Percentiles rank a stretch among this genome's conserved stretches.
Conservation (phyloP, 2,113 vertebrate species). For the Osmerus mordax region DNA sequence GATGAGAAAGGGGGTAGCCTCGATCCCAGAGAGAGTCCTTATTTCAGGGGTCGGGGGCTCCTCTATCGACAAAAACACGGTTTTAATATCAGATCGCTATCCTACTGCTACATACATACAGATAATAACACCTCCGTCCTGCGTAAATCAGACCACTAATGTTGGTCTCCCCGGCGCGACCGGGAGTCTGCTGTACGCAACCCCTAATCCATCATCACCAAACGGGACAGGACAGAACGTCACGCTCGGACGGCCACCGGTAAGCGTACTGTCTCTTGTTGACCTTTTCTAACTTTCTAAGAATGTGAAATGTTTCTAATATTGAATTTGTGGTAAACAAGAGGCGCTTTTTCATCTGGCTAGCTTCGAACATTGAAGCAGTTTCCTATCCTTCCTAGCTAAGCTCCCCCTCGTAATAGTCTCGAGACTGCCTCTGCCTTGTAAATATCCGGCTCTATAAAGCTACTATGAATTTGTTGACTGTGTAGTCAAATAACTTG, state of each 20-base stretch:
- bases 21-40: slow-evolving; percentile 42
- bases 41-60: slow-evolving; percentile 38
- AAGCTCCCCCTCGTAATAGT: background rate
- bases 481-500: background rate
- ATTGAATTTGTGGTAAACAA: too few relatives aligned
- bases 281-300: background rate
- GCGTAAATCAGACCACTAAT: slow-evolving; percentile 27
- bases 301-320: background rate
- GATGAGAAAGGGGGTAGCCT: slow-evolving; percentile 58
- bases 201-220: slow-evolving; percentile 47
- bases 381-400: background rate
- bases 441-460: background rate
- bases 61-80: slow-evolving; percentile 26
- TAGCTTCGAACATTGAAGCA: background rate
- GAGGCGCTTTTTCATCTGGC: background rate
- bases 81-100: slow-evolving; percentile 42
- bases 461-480: background rate
- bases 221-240: slow-evolving; percentile 42
- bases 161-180: slow-evolving; percentile 39
- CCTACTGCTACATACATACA: slow-evolving; percentile 38
- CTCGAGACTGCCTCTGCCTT: background rate
- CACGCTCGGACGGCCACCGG: slow-evolving; percentile 54
- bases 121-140: slow-evolving; percentile 45
- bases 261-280: slow-evolving; percentile 26
- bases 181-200: slow-evolving; percentile 44